Conservation (phyloP, 2,888 invertebrate genomes). For the Cosmopolites sordidus region DNA sequence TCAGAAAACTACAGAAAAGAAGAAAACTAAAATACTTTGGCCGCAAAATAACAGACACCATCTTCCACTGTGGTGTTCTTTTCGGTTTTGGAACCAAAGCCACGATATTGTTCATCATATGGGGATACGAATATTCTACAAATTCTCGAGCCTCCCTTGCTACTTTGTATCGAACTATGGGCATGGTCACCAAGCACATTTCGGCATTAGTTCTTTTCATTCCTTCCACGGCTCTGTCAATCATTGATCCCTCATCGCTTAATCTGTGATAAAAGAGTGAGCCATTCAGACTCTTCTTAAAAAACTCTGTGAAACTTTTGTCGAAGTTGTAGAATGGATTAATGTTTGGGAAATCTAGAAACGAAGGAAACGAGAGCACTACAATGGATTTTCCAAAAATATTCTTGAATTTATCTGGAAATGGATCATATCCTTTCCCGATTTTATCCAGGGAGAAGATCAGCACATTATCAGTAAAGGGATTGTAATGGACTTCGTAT, state of each 20-base stretch:
- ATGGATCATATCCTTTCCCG: not conserved
- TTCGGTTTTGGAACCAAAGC: conserved; percentile 7
- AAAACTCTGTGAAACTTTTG: too few species aligned
- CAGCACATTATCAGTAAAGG: not conserved
- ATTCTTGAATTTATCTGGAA: not conserved
- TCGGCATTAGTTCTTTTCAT: conserved; percentile 1
- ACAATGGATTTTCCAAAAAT: not conserved
- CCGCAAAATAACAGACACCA: not conserved
- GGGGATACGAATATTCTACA: conserved; percentile 2
- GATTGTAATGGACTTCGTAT: not conserved
- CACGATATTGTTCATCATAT: too few species aligned
- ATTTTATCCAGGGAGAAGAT: not conserved
- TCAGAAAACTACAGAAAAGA: too few species aligned
- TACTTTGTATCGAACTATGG: not conserved
- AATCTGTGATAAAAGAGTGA: not conserved
- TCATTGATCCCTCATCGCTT: not conserved
- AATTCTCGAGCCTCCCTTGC: not conserved
- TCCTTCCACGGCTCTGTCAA: not conserved
- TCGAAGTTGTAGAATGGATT: too few species aligned
- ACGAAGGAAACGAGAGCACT: too few species aligned
- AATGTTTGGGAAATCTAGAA: too few species aligned
- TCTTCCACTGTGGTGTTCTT: not conserved
- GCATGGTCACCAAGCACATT: not conserved
- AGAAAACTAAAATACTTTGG: too few species aligned
- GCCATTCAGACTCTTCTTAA: too few species aligned